Percentiles rank a stretch among this genome's conserved stretches.
Conservation (phyloP, 2,888 invertebrate species). For the Chouioia cunea region DNA sequence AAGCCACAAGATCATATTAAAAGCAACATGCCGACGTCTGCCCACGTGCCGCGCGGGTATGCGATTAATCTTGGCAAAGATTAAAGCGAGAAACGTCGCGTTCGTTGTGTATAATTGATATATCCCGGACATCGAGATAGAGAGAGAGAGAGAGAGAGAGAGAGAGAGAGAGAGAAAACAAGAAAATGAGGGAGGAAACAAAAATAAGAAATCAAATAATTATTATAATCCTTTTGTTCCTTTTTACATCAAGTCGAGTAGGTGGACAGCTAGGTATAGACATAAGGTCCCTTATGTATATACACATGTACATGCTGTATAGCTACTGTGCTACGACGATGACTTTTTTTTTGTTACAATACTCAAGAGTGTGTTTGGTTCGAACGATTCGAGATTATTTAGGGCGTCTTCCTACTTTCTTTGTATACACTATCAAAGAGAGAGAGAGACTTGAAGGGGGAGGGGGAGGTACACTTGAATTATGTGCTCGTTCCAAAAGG, state of each 20-base stretch:
- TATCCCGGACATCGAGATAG: slow-evolving; percentile 36
- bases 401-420: slow-evolving; percentile 16
- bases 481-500: no score
- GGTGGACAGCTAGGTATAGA: slow-evolving; percentile 63
- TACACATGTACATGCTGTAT: no score
- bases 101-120: slow-evolving; percentile 56
- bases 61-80: slow-evolving; percentile 56
- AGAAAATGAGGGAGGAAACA: slow-evolving; percentile 44
- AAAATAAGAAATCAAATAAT: slow-evolving; percentile 60
- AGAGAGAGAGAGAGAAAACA: slow-evolving; percentile 35
- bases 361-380: neutral
- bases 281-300: no score
- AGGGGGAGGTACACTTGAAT: neutral
- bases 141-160: slow-evolving; percentile 40
- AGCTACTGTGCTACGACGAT: slow-evolving; percentile 41
- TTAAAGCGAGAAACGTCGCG: slow-evolving; percentile 55
- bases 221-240: slow-evolving; percentile 55
- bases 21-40: neutral
- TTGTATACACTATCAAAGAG: neutral
- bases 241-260: slow-evolving; percentile 45
- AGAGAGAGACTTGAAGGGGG: neutral
- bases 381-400: neutral
- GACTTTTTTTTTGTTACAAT: slow-evolving; percentile 13
- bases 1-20: no score
- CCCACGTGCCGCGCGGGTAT: slow-evolving; percentile 46